phyloP scores from a whole-genome alignment of 2,888 invertebrate genomes.

The Xestobium rufovillosum region DNA sequence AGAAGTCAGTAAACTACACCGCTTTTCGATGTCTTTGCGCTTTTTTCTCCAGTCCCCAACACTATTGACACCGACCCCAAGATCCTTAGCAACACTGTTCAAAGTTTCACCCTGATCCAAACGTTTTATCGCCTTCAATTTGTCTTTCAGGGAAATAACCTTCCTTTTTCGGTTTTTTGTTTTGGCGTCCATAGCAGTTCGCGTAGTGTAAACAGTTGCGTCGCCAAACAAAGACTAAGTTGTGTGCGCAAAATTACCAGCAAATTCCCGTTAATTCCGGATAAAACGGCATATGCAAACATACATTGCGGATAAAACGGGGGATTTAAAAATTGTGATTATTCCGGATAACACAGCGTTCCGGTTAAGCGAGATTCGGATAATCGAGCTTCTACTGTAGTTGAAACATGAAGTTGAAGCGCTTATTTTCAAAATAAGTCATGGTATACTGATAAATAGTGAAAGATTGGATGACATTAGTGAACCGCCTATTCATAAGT shows the following conservation, averaged over 20 bases:
- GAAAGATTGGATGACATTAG: too few relatives aligned
- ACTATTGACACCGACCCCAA: neutral
- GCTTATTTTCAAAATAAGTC: too few relatives aligned
- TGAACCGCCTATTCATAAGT: too few relatives aligned
- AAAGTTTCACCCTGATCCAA: neutral
- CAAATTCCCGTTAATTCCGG: neutral
- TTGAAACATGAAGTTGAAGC: too few relatives aligned
- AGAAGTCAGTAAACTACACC: conserved; percentile 23
- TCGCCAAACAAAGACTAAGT: neutral
- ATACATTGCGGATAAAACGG: neutral
- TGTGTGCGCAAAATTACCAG: conserved; percentile 1
- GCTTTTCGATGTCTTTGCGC: conserved; percentile 3
- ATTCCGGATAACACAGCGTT: conserved; percentile 1
- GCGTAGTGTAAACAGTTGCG: neutral
- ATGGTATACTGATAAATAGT: too few relatives aligned
- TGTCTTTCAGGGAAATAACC: conserved; percentile 1
- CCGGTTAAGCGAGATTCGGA: conserved; percentile 3
- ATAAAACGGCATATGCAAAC: neutral
- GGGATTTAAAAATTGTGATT: neutral
- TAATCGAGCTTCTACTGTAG: conserved; percentile 2
- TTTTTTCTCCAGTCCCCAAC: conserved; percentile 2
- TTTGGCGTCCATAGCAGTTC: neutral
- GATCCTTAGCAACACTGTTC: neutral
- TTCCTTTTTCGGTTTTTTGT: neutral
- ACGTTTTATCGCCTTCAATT: neutral